Evolutionary conservation across 2,888 invertebrate genomes (phyloP), one percentile per base, ranked within the genome.

Genomic region (Arrhopalites spinosus): DNA sequence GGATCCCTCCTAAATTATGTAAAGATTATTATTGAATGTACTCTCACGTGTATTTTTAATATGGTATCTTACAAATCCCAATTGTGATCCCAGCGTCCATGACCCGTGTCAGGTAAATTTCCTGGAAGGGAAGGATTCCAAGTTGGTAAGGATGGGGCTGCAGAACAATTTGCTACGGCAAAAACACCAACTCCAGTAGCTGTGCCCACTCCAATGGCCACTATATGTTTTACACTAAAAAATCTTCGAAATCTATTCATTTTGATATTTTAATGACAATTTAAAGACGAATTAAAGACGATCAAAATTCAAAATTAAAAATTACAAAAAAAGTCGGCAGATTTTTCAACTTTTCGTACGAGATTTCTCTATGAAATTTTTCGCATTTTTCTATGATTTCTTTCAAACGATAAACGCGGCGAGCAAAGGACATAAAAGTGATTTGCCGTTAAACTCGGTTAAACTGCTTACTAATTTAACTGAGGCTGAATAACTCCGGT

Each of bases 31-130:
- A 50, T 23, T 17, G 56, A 64, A 8, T 64, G 5, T 7, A 23
- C 17, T 27, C 25, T 5, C 20, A 13, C 17, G 17, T 5, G 27
- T 45, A 45, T 20, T 68, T 8, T 15, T 11, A 63, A 3, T 30
- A 36, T 66, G 7, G 2, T 11, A 73, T n/a, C 64, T 63, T 64
- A 73, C 73, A 64, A 29, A 50, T 73, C 73, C 73, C 73, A 73
- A 47, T 73, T 73, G 25, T 64, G 30, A 64, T 73, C 63, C 73
- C 73, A 73, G 15, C 30, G 15, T 43, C 71, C 43, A 61, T 36
- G 59, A 5, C 71, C 71, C 1, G 30, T n/a, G 43, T 73, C 73
- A 8, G 73, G 73, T 25, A 73, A 20, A 63, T 73, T 73, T 30
- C 73, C 63, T 3, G 73, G 73, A 11, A 66, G 27, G 2, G 73